Evolutionary conservation across 2,888 invertebrate species (phyloP).

Genomic region (Celastrina argiolus): DNA sequence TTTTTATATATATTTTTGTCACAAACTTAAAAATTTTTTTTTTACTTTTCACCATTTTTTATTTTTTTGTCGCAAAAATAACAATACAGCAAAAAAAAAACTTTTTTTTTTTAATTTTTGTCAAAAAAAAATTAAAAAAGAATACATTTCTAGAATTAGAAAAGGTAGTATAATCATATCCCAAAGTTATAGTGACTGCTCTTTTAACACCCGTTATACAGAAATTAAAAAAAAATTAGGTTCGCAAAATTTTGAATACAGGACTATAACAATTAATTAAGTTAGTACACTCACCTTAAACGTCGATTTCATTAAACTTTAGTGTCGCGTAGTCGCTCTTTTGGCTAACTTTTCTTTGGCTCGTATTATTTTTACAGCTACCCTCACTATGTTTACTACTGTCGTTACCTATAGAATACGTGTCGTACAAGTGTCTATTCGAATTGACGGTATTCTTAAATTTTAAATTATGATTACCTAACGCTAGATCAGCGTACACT

Average conservation of each 20-base stretch:
- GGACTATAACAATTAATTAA: neutral
- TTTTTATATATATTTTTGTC: no score
- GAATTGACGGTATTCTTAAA: slow-evolving; percentile 78
- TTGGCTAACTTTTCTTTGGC: slow-evolving; percentile 51
- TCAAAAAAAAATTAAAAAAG: no score
- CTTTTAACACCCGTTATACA: no score
- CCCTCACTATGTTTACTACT: slow-evolving; percentile 61
- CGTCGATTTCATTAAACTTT: slow-evolving; percentile 75
- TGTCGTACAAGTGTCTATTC: slow-evolving; percentile 75
- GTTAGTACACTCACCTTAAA: slow-evolving; percentile 62
- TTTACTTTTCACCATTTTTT: no score
- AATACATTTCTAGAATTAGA: no score
- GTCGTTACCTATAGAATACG: slow-evolving; percentile 67
- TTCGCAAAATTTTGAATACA: neutral
- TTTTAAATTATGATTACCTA: slow-evolving; percentile 77
- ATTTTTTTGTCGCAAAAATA: no score
- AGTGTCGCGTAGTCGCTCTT: slow-evolving; percentile 72
- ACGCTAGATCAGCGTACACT: slow-evolving; percentile 74
- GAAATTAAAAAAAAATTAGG: neutral
- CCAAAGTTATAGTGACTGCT: no score
- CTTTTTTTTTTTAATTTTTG: no score
- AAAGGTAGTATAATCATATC: no score
- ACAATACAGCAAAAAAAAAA: no score
- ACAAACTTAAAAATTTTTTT: no score
- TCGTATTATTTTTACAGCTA: slow-evolving; percentile 61